phyloP scores from a whole-genome alignment of 1,140 invertebrate species.

The Caerostris extrusa region DNA sequence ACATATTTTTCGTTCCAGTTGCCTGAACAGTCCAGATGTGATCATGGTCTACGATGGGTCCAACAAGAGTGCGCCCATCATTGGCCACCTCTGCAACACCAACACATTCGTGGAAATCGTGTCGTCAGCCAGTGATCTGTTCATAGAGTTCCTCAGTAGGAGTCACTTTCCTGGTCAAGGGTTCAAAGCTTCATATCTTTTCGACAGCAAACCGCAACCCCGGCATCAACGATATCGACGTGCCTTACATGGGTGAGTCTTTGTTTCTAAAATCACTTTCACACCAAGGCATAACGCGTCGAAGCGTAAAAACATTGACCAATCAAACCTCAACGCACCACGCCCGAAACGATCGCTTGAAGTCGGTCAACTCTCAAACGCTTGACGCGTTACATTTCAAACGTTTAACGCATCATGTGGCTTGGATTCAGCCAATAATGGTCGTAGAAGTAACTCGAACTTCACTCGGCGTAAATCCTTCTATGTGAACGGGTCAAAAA shows the following conservation, averaged over 20 bases:
- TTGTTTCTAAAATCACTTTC: neutral
- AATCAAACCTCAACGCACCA: too few relatives aligned
- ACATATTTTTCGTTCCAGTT: conserved; percentile 83
- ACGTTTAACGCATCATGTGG: too few relatives aligned
- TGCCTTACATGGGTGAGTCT: conserved; percentile 81
- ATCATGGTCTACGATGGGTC: conserved; percentile 90
- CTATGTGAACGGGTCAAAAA: too few relatives aligned
- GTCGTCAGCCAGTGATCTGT: conserved; percentile 89
- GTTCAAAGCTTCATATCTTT: conserved; percentile 91
- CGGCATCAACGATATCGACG: conserved; percentile 81
- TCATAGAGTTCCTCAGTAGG: conserved; percentile 91
- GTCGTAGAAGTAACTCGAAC: too few relatives aligned
- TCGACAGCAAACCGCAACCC: conserved; percentile 80
- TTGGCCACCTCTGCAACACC: conserved; percentile 91
- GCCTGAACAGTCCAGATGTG: conserved; percentile 89
- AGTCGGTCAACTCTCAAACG: too few relatives aligned
- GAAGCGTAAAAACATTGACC: too few relatives aligned
- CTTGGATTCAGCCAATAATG: too few relatives aligned
- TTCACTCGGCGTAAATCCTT: too few relatives aligned
- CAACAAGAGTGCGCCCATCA: conserved; percentile 85
- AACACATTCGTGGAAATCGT: conserved; percentile 88
- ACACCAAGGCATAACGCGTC: too few relatives aligned
- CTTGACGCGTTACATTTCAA: too few relatives aligned
- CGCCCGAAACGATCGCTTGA: too few relatives aligned
- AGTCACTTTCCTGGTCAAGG: conserved; percentile 91